Evolutionary conservation across 1,140 invertebrate species (phyloP), one percentile per base, ranked within the genome.

Genomic region (Mycetomoellerius zeteki): DNA sequence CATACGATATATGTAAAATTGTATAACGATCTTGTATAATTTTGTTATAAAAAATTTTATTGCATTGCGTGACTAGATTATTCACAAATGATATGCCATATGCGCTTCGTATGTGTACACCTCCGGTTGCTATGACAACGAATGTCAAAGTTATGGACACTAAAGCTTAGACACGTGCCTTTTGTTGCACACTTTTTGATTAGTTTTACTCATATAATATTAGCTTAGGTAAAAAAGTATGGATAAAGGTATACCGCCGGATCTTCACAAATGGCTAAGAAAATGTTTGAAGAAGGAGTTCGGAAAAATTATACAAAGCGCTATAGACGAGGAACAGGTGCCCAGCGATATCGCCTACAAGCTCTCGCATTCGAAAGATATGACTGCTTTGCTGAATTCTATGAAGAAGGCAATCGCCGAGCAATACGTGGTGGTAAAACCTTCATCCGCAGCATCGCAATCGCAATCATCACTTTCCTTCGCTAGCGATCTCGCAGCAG

Each of bases 251-350:
- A 52, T 93, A 7, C 91, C 93, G 7, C 89, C 93, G 8, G 73
- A 88, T 33, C 88, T 94, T 62, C 90, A 93, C 16, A 95, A 94
- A 73, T 95, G 91, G 92, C 77, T 95, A 52, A 92, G 92, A 72
- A 92, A 93, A 54, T 93, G 89, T 64, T 72, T 95, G 27, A 93
- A 90, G 16, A 93, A 94, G 27, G 90, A 94, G 78, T 95, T 95
- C 85, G 92, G 89, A 19, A 72, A 60, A 8, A 87, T 43, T 0
- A 92, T 95, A 62, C 92, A 94, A 10, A 89, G 88, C 27, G 91
- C 90, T 58, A 80, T 95, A 56, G 88, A 90, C 0, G 84, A 92
- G 21, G 89, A 94, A 1, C 73, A 89, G 16, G 87, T 93, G 1
- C 88, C 2, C 71, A 86, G 64, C 16, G 86, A 92, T 43, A 89